Evolutionary conservation across 2,113 vertebrate genomes (phyloP), one percentile per base, ranked within the genome.

Genomic region (Atrichornis clamosus): DNA sequence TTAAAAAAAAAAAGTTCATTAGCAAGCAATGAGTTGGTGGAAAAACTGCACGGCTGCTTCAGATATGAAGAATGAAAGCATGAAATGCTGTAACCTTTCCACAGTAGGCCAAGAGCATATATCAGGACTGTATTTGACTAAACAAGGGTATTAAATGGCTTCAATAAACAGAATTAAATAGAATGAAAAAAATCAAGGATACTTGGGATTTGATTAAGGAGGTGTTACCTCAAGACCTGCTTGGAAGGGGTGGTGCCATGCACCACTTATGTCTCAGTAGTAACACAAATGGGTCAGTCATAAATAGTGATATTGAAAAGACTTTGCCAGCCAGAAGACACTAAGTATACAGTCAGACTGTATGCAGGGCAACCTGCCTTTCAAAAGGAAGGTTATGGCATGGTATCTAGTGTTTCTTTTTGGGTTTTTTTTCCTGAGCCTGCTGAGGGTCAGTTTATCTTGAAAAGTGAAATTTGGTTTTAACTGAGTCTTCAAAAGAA

Each of bases 1-100:
- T 97, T 92, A 42, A 76, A 84, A 95, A 83, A 89, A 87, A 75
- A 86, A 95, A 94, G 95, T 97, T 97, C 96, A 97, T 97, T 97
- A 96, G 98, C 88, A 97, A 96, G 95, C 94, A 96, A 90, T 79
- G 93, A 96, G 79, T 89, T 89, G 91, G 90, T 83, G 93, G 89
- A 94, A 96, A 94, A 96, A 84, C 78, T 92, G 84, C 95, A 83
- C 15, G 67, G 73, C 76, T 82, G 94, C 84, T 95, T 97, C 90
- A 89, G 75, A 95, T 96, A 77, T 85, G 91, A 97, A 96, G 92
- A 91, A 93, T 89, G 58, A 80, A 91, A 94, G 87, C 65, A 84
- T 82, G 67, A 95, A 95, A 90, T 12, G 44, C 65, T 84, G 76
- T 91, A 91, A 55, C 85, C 79, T 93, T 95, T 97, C 92, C 84